These are phyloP conservation scores for Parasteatoda lunata DNA, from an alignment of 2,888 invertebrate genomes.

Conservation along the genomic window DNA sequence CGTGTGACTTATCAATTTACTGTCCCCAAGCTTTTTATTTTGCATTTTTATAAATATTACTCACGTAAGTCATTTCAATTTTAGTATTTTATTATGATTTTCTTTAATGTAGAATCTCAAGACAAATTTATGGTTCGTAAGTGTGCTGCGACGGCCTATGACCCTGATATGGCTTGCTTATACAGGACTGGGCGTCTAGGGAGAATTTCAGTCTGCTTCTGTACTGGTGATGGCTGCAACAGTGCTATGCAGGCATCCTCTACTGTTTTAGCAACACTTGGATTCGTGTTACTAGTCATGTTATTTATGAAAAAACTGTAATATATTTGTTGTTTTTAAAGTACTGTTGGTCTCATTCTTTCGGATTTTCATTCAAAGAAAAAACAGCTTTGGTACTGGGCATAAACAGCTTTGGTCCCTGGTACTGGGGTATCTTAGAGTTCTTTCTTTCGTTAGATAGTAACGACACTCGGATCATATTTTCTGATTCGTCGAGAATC, in stretches of 20 bases:
- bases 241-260: slow-evolving; percentile 9
- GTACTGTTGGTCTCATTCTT: neutral
- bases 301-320: neutral
- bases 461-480: too few species aligned
- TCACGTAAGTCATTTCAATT: too few species aligned
- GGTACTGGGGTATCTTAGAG: too few species aligned
- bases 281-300: neutral
- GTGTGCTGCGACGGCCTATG: slow-evolving; percentile 28
- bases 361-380: neutral
- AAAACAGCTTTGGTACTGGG: too few species aligned
- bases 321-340: neutral
- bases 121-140: slow-evolving; percentile 32
- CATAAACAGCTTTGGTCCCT: too few species aligned
- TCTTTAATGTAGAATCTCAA: slow-evolving; percentile 16
- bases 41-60: too few species aligned
- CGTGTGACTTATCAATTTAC: too few species aligned
- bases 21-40: too few species aligned
- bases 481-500: too few species aligned
- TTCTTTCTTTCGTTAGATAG: too few species aligned
- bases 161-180: slow-evolving; percentile 28
- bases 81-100: neutral
- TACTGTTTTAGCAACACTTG: neutral
- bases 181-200: slow-evolving; percentile 45
- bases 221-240: slow-evolving; percentile 41
- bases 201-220: slow-evolving; percentile 39